Evolutionary conservation across 2,888 invertebrate genomes (phyloP).

Genomic region (Brachyptera putata): DNA sequence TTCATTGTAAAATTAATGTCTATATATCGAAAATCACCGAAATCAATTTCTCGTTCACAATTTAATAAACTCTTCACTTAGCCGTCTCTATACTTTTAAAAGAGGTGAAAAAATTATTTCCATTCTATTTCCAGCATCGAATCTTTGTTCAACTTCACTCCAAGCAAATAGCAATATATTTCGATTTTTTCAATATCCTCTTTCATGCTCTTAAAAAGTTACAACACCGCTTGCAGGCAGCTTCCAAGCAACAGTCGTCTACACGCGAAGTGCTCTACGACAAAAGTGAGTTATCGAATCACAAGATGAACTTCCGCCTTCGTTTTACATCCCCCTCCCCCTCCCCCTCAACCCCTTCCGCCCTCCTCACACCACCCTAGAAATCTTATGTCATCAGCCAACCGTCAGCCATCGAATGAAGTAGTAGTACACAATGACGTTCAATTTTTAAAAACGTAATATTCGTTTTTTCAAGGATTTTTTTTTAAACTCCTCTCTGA

Average conservation of each 20-base stretch:
- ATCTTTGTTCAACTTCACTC: too few species aligned
- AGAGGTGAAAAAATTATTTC: too few species aligned
- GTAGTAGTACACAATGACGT: constrained; percentile 18
- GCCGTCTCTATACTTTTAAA: too few species aligned
- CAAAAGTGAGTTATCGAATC: constrained; percentile 28
- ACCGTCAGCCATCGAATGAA: neutral
- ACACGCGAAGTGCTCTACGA: constrained; percentile 20
- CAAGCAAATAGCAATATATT: constrained; percentile 18
- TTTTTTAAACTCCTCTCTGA: constrained; percentile 15
- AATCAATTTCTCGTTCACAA: too few species aligned
- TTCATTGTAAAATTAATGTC: too few species aligned
- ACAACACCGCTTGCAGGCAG: neutral
- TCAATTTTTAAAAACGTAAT: constrained; percentile 22
- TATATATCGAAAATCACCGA: too few species aligned
- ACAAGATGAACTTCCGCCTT: constrained; percentile 21
- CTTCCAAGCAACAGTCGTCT: constrained; percentile 21
- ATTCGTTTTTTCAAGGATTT: constrained; percentile 20
- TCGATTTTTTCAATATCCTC: constrained; percentile 24
- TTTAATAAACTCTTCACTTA: too few species aligned
- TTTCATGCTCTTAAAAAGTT: constrained; percentile 14
- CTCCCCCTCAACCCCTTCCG: neutral
- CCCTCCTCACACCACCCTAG: neutral
- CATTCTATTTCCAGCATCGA: too few species aligned
- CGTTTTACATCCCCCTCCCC: constrained; percentile 7
- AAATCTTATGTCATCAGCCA: neutral